These are phyloP conservation scores for Myocastor coypus DNA, from an alignment of 2,113 vertebrate species.

Conservation along the genomic window DNA sequence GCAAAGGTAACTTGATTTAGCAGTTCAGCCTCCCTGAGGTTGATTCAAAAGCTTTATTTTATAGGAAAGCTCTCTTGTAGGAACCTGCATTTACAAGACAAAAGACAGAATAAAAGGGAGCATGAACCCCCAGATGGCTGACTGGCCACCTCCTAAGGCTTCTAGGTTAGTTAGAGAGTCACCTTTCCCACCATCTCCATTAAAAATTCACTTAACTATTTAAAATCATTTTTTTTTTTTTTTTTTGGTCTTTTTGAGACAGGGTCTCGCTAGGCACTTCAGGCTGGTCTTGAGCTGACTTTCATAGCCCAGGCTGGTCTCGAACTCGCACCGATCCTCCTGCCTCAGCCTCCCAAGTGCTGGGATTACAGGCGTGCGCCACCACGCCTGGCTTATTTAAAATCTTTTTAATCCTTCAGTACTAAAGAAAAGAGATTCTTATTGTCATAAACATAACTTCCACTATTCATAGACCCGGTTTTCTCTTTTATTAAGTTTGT, in stretches of 20 bases:
- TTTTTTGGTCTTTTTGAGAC: too few relatives aligned
- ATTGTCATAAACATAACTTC: slow-evolving; percentile 39
- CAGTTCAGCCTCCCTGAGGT: neutral
- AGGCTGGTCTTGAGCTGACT: too few relatives aligned
- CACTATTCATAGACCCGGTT: neutral
- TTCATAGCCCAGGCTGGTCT: too few relatives aligned
- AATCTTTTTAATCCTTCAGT: slow-evolving; percentile 54
- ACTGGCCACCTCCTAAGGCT: neutral
- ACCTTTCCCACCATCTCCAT: slow-evolving; percentile 63
- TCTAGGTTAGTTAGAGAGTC: slow-evolving; percentile 31
- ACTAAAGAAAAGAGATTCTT: neutral
- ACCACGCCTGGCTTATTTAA: too few relatives aligned
- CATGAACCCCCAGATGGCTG: neutral
- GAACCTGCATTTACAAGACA: slow-evolving; percentile 39
- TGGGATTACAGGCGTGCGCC: too few relatives aligned
- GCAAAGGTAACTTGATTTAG: slow-evolving; percentile 7
- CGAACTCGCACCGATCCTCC: too few relatives aligned
- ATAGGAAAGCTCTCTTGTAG: slow-evolving; percentile 22
- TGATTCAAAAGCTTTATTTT: slow-evolving; percentile 6
- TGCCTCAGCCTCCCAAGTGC: too few relatives aligned
- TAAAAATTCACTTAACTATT: neutral
- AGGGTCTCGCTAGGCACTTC: too few relatives aligned
- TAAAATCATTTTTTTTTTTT: slow-evolving; percentile 60
- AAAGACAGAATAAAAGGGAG: slow-evolving; percentile 37
- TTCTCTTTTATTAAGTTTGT: slow-evolving; percentile 71